Conservation (phyloP, 2,113 vertebrate species). For the Genyomyrus donnyi region DNA sequence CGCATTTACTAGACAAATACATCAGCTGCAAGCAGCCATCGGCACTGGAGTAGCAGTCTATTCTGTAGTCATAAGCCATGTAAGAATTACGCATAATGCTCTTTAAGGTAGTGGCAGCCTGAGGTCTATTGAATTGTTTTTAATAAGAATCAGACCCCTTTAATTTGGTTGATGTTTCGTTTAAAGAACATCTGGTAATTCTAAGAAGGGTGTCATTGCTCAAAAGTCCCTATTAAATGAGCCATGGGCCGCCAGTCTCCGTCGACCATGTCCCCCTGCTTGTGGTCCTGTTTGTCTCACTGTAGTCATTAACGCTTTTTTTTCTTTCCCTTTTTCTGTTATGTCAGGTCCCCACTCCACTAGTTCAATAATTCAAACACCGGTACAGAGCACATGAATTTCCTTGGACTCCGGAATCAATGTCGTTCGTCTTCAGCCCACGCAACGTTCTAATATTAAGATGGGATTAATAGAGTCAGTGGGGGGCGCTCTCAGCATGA, state of each 20-base stretch:
- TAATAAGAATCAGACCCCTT: background rate
- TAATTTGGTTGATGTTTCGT: background rate
- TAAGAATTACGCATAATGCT: background rate
- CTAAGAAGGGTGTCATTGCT: background rate
- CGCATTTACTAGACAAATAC: background rate
- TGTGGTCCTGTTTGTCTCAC: background rate
- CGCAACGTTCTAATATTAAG: slow-evolving; percentile 4
- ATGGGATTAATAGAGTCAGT: slow-evolving; percentile 23
- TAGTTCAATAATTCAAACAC: slow-evolving; percentile 1
- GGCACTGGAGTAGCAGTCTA: background rate
- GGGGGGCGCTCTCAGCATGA: slow-evolving; percentile 21
- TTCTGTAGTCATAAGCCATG: background rate
- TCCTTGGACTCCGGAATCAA: background rate
- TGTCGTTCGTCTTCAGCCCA: slow-evolving; percentile 12
- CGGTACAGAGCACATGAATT: slow-evolving; percentile 1
- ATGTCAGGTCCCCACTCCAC: background rate
- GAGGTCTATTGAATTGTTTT: background rate
- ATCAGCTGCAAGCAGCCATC: background rate
- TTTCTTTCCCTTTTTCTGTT: background rate
- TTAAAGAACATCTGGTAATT: background rate
- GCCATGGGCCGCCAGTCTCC: background rate
- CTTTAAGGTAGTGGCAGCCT: background rate
- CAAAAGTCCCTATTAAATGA: background rate
- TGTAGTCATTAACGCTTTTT: background rate
- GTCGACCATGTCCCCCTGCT: background rate